phyloP scores from a whole-genome alignment of 1,140 invertebrate species.

The Drosophila guanche region DNA sequence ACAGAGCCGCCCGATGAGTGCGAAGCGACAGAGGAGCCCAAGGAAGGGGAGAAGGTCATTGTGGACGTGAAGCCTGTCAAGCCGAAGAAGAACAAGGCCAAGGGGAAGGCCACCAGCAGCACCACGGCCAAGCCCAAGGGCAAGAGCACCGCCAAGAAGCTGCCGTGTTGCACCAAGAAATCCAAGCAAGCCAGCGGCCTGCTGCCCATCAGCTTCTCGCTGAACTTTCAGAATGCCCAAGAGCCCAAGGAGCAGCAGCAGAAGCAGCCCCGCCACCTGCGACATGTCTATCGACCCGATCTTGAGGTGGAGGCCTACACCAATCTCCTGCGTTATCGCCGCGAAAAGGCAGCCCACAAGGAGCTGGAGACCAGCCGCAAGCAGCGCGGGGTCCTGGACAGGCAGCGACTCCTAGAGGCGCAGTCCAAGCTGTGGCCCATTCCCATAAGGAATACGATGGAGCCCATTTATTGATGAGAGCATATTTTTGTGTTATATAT shows the following conservation, averaged over 20 bases:
- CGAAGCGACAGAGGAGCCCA: slow-evolving; percentile 17
- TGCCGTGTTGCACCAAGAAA: slow-evolving; percentile 42
- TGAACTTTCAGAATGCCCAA: background rate
- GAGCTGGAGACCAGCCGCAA: background rate
- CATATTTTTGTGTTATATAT: background rate
- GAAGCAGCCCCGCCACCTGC: background rate
- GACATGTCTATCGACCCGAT: slow-evolving; percentile 20
- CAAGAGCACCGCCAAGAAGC: slow-evolving; percentile 21
- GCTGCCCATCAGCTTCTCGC: slow-evolving; percentile 1
- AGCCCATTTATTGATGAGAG: background rate
- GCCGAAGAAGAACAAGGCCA: background rate
- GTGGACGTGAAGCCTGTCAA: slow-evolving; percentile 17
- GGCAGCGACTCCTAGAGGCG: slow-evolving; percentile 40
- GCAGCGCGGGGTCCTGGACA: slow-evolving; percentile 10
- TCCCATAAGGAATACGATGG: slow-evolving; percentile 4
- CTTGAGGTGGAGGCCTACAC: slow-evolving; percentile 35
- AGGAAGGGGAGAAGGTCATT: slow-evolving; percentile 8
- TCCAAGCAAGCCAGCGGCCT: background rate
- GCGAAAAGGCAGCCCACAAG: background rate
- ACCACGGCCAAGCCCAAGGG: background rate
- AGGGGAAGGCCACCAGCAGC: background rate
- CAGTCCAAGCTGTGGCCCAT: slow-evolving; percentile 53
- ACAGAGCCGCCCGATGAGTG: background rate
- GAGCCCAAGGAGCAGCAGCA: background rate
- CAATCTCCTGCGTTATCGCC: slow-evolving; percentile 43